Conservation (phyloP, 1,140 invertebrate genomes). For the Prorops nasuta region DNA sequence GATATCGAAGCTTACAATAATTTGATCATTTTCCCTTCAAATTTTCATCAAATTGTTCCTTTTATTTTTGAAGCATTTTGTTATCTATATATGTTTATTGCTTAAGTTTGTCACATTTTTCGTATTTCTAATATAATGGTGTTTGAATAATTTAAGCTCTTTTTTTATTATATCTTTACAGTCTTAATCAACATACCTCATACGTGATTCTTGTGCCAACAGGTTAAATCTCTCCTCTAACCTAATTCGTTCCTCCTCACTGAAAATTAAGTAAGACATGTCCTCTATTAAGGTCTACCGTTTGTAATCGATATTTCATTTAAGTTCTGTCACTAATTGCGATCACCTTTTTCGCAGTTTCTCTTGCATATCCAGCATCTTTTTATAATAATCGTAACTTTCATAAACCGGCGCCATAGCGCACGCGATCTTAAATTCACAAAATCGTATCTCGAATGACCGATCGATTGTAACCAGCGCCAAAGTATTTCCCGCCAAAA, state of each 20-base stretch:
- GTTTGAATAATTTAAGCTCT: background rate
- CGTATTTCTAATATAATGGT: background rate
- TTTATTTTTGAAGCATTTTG: too few relatives aligned
- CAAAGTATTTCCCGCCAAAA: too few relatives aligned
- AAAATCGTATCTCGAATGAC: background rate
- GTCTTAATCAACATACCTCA: constrained; percentile 32
- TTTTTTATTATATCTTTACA: background rate
- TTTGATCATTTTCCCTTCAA: too few relatives aligned
- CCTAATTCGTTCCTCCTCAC: constrained; percentile 50
- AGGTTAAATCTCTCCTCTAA: constrained; percentile 48
- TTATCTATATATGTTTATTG: background rate
- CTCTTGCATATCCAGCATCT: constrained; percentile 47
- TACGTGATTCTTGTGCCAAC: constrained; percentile 41
- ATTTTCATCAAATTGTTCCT: too few relatives aligned
- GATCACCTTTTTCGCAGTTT: constrained; percentile 46
- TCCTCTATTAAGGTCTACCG: background rate
- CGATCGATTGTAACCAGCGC: too few relatives aligned
- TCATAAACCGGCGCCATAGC: constrained; percentile 37
- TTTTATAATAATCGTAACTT: constrained; percentile 40
- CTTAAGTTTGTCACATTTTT: background rate
- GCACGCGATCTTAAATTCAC: constrained; percentile 1
- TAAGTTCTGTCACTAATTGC: background rate
- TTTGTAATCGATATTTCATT: constrained; percentile 4
- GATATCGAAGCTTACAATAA: background rate
- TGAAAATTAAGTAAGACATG: constrained; percentile 19